These are phyloP conservation scores for Hydrolagus affinis DNA, from an alignment of 2,113 vertebrate species.

Conservation along the genomic window DNA sequence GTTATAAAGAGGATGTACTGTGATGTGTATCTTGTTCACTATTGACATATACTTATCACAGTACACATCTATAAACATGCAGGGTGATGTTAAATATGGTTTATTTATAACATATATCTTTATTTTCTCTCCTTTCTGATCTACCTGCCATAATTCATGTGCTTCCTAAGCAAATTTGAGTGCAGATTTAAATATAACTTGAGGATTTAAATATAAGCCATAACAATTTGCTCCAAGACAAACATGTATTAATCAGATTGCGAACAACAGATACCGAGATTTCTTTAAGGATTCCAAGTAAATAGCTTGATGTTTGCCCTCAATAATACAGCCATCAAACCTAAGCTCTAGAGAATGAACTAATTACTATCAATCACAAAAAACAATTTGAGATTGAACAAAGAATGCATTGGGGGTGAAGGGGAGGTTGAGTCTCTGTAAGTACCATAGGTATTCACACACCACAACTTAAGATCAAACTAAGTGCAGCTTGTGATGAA, in stretches of 20 bases:
- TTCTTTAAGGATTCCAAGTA: background rate
- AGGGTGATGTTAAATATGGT: background rate
- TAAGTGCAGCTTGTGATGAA: background rate
- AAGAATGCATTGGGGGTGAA: background rate
- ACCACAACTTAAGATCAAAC: background rate
- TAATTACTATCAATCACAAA: slow-evolving; percentile 1
- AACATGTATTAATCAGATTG: background rate
- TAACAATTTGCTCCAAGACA: background rate
- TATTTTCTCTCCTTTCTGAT: background rate
- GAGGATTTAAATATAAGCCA: background rate
- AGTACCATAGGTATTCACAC: background rate
- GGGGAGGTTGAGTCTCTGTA: background rate
- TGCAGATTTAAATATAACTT: background rate
- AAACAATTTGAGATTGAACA: background rate
- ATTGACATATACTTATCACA: background rate
- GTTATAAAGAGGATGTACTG: too few species aligned
- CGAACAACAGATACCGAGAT: background rate
- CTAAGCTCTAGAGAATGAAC: background rate
- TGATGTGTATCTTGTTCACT: background rate
- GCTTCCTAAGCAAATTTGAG: background rate
- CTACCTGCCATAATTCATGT: background rate
- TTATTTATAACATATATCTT: background rate
- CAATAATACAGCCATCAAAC: background rate
- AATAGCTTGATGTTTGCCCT: background rate
- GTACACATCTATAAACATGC: background rate